Conservation (phyloP, 2,888 invertebrate genomes). For the Xanthia togata region DNA sequence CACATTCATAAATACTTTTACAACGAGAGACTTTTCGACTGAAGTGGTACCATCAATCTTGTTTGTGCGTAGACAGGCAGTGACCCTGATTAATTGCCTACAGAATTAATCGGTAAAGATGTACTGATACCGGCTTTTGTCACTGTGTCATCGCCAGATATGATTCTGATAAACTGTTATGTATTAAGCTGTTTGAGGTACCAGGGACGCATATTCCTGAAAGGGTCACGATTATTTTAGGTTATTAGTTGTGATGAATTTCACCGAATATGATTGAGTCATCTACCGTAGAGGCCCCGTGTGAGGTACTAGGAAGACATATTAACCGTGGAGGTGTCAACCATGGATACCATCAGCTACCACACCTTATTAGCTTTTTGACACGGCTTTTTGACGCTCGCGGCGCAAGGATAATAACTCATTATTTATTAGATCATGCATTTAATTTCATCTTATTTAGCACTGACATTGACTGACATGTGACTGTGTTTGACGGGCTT, state of each 20-base stretch:
- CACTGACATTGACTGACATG: background rate
- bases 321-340: background rate
- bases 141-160: conserved; percentile 62
- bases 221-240: background rate
- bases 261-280: background rate
- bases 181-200: conserved; percentile 11
- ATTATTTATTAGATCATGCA: no score
- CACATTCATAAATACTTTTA: conserved; percentile 16
- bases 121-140: conserved; percentile 53
- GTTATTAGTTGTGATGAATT: background rate
- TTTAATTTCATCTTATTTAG: background rate
- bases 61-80: conserved; percentile 43
- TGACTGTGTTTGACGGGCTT: background rate
- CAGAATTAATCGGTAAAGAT: conserved; percentile 64
- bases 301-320: conserved; percentile 8
- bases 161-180: conserved; percentile 51
- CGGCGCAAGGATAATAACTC: background rate
- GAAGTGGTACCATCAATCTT: conserved; percentile 52
- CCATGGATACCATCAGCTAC: no score
- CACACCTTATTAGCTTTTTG: background rate
- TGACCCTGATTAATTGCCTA: conserved; percentile 65
- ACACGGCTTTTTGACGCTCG: background rate
- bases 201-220: conserved; percentile 11
- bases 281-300: no score
- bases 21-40: conserved; percentile 31